These are phyloP conservation scores for Pelagia noctiluca DNA, from an alignment of 30 jellyfish, hydroid and myxozoan species.

Conservation along the genomic window DNA sequence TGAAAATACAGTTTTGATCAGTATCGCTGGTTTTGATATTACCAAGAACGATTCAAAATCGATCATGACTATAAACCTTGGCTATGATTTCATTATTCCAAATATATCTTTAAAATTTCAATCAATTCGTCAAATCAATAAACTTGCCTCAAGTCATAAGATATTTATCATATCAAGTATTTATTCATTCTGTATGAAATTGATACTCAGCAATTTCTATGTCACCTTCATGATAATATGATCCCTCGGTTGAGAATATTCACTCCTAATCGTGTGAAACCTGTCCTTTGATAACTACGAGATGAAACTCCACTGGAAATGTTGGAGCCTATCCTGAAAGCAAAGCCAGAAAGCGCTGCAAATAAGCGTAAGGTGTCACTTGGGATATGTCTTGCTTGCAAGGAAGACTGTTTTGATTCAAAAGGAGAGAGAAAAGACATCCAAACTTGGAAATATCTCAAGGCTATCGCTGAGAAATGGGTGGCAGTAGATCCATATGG, in stretches of 20 bases:
- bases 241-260: slow-evolving; percentile 19
- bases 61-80: not conserved
- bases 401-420: slow-evolving; percentile 49
- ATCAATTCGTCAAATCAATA: no score
- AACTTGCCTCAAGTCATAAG: no score
- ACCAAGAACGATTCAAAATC: not conserved
- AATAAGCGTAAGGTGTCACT: slow-evolving; percentile 42
- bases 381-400: slow-evolving; percentile 51
- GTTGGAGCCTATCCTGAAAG: slow-evolving; percentile 31
- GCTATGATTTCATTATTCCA: not conserved
- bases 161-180: no score
- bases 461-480: slow-evolving; percentile 37
- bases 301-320: slow-evolving; percentile 32
- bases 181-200: no score
- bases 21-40: no score
- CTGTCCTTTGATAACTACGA: slow-evolving; percentile 18
- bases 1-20: not conserved
- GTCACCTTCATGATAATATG: slow-evolving; percentile 23
- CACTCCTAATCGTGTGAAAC: slow-evolving; percentile 3
- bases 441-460: slow-evolving; percentile 34
- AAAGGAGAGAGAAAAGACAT: slow-evolving; percentile 47
- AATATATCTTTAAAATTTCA: no score
- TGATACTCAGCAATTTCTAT: no score
- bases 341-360: slow-evolving; percentile 46
- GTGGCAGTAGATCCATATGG: slow-evolving; percentile 25